These are phyloP conservation scores for Enteromius paludinosus DNA, from an alignment of 2,797 vertebrate species.

Conservation along the genomic window DNA sequence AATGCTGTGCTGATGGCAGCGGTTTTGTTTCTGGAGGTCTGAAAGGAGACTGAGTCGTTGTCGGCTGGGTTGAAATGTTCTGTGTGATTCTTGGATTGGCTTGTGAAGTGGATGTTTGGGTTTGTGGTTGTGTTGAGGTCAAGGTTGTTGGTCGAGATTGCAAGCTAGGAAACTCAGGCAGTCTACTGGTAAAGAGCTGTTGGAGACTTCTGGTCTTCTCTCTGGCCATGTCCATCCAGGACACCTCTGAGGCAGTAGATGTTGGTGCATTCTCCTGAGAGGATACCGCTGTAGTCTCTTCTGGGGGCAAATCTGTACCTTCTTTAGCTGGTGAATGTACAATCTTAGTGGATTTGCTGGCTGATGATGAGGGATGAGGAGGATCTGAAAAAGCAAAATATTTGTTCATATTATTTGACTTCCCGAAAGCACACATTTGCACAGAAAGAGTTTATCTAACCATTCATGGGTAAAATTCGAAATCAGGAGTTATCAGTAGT, in stretches of 20 bases:
- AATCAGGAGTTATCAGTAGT: neutral
- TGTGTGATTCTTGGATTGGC: slow-evolving; percentile 49
- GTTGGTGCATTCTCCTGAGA: slow-evolving; percentile 40
- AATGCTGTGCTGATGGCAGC: slow-evolving; percentile 4
- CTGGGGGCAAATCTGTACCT: neutral
- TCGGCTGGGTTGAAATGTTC: slow-evolving; percentile 18
- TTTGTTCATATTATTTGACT: neutral
- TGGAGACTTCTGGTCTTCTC: slow-evolving; percentile 86
- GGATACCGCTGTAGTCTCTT: slow-evolving; percentile 7
- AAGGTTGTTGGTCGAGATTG: slow-evolving; percentile 63
- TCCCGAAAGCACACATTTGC: neutral
- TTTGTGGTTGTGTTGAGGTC: slow-evolving; percentile 55
- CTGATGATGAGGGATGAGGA: slow-evolving; percentile 8
- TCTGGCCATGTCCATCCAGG: slow-evolving; percentile 88
- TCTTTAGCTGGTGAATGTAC: slow-evolving; percentile 12
- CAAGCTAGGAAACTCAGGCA: slow-evolving; percentile 75
- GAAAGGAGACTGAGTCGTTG: slow-evolving; percentile 14
- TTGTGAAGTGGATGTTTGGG: slow-evolving; percentile 47
- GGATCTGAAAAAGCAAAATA: slow-evolving; percentile 32
- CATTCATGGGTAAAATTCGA: neutral
- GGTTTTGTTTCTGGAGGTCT: slow-evolving; percentile 25
- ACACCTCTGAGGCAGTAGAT: slow-evolving; percentile 69
- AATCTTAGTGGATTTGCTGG: slow-evolving; percentile 31
- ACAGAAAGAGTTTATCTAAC: neutral
- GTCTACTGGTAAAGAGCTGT: slow-evolving; percentile 76